Evolutionary conservation across 2,797 vertebrate genomes (phyloP).

Genomic region (Dendrocincla tyrannina): DNA sequence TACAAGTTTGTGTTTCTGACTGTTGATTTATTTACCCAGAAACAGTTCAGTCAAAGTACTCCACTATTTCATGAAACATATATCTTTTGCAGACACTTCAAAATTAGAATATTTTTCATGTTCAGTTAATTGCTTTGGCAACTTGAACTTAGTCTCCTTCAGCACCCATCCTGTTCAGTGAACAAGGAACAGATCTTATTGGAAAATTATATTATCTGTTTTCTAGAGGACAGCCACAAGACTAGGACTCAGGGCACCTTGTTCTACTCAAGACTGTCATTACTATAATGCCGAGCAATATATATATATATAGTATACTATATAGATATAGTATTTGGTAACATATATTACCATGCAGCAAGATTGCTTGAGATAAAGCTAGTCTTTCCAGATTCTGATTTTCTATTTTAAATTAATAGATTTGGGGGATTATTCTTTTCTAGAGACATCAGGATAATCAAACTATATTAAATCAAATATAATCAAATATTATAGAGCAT

Average conservation of each 20-base stretch:
- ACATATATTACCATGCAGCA: neutral
- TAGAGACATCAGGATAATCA: neutral
- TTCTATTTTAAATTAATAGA: neutral
- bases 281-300: neutral
- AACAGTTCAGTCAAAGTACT: neutral
- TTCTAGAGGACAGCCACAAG: neutral
- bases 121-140: constrained; percentile 1
- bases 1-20: neutral
- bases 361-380: neutral
- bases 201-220: neutral
- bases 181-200: neutral
- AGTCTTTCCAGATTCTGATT: neutral
- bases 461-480: no score
- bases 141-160: neutral
- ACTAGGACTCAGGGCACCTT: neutral
- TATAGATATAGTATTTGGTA: neutral
- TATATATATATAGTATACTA: neutral
- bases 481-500: neutral
- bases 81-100: neutral
- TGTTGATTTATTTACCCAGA: neutral
- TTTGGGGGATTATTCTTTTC: neutral
- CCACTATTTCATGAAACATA: neutral
- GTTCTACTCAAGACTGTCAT: neutral
- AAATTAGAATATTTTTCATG: neutral
- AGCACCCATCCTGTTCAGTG: neutral